A percentile compares a stretch with the other conserved stretches of the same genome.
phyloP scores from a whole-genome alignment of 1,140 invertebrate species.

The Drosophila ananassae region DNA sequence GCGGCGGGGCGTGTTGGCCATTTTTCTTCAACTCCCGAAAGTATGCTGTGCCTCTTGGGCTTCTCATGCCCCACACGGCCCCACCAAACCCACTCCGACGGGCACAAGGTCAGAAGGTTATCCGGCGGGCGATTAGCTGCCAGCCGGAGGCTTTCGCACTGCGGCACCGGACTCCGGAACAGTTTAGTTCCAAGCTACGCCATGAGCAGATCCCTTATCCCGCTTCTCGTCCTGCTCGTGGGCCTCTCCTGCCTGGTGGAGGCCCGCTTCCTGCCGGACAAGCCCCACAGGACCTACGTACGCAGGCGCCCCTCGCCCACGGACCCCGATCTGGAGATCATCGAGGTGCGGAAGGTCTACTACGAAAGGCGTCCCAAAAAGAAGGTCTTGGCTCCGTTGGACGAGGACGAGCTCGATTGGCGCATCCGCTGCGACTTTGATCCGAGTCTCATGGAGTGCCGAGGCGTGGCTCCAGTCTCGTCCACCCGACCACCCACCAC shows the following conservation, averaged over 20 bases:
- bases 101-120: constrained; percentile 42
- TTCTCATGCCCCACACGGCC: too few species aligned
- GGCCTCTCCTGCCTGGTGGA: constrained; percentile 5
- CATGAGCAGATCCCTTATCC: constrained; percentile 32
- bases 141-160: background rate
- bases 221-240: constrained; percentile 3
- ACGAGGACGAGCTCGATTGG: constrained; percentile 30
- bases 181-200: constrained; percentile 26
- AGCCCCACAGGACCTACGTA: constrained; percentile 23
- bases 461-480: background rate
- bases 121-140: constrained; percentile 29
- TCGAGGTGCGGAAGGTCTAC: constrained; percentile 55
- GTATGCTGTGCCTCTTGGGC: constrained; percentile 25
- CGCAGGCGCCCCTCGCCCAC: constrained; percentile 19
- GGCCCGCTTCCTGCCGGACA: constrained; percentile 17
- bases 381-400: constrained; percentile 17
- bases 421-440: constrained; percentile 34
- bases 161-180: background rate
- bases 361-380: constrained; percentile 29
- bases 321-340: constrained; percentile 29
- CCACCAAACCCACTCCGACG: background rate
- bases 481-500: background rate
- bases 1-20: constrained; percentile 11
- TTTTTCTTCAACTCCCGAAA: constrained; percentile 18
- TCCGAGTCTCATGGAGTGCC: constrained; percentile 11